phyloP scores from a whole-genome alignment of 2,888 invertebrate species.

The Limnephilus lunatus region DNA sequence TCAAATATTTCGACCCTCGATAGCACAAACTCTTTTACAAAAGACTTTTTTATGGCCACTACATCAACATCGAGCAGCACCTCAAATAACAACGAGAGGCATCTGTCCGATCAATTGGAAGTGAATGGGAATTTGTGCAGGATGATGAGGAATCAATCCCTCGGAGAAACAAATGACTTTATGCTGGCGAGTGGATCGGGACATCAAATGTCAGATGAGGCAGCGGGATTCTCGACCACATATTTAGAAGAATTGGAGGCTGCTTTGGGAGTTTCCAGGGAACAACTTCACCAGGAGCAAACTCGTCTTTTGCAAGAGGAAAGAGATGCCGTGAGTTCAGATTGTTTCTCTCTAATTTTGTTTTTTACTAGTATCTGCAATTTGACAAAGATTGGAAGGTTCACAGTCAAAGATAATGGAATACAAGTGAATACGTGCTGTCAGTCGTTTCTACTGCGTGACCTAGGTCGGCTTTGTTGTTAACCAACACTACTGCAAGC shows the following conservation, averaged over 20 bases:
- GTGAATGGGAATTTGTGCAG: background rate
- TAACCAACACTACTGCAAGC: too few relatives aligned
- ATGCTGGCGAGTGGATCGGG: background rate
- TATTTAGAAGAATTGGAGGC: constrained; percentile 48
- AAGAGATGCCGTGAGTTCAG: constrained; percentile 48
- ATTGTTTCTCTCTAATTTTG: background rate
- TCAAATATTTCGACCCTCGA: background rate
- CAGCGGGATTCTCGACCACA: constrained; percentile 12
- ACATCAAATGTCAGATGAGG: background rate
- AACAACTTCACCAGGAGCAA: constrained; percentile 44
- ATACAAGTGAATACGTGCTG: too few relatives aligned
- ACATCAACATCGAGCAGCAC: background rate
- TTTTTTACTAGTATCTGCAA: background rate
- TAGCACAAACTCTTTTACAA: background rate
- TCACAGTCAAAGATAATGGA: too few relatives aligned
- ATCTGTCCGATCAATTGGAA: constrained; percentile 13
- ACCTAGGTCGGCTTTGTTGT: background rate
- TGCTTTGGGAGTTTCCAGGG: constrained; percentile 51
- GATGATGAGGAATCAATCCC: constrained; percentile 1
- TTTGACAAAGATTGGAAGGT: background rate
- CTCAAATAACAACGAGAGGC: constrained; percentile 26
- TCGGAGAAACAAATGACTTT: background rate
- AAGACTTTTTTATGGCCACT: background rate
- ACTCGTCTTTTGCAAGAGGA: constrained; percentile 52
- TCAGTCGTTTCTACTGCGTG: too few relatives aligned